These are phyloP conservation scores for Tupiocoris notatus DNA, from an alignment of 2,888 invertebrate species.

Conservation along the genomic window DNA sequence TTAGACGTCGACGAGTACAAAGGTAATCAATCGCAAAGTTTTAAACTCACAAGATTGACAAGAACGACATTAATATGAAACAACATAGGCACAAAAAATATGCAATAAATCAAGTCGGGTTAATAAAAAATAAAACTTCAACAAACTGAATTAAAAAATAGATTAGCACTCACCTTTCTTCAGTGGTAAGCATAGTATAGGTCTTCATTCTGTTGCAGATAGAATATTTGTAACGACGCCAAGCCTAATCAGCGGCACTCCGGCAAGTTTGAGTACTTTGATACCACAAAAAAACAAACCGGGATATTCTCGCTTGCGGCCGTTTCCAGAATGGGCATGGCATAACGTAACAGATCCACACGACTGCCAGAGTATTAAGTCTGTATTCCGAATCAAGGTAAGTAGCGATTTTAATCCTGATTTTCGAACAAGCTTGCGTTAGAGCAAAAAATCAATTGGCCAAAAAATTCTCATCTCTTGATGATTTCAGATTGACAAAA, in stretches of 20 bases:
- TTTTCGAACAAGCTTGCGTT: no score
- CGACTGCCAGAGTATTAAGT: slow-evolving; percentile 40
- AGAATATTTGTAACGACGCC: slow-evolving; percentile 43
- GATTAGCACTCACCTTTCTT: no score
- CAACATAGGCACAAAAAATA: no score
- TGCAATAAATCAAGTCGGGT: no score
- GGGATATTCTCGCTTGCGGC: slow-evolving; percentile 34
- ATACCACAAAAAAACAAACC: slow-evolving; percentile 3
- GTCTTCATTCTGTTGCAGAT: no score
- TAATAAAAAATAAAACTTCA: no score
- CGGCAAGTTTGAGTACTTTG: slow-evolving; percentile 36
- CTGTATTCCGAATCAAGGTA: slow-evolving; percentile 42
- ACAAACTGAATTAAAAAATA: no score
- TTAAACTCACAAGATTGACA: no score
- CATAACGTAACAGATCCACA: slow-evolving; percentile 35
- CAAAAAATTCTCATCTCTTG: not conserved
- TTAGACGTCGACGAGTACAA: slow-evolving; percentile 40
- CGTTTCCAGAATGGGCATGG: slow-evolving; percentile 39
- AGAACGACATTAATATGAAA: no score
- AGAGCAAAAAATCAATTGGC: not conserved
- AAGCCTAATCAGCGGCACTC: slow-evolving; percentile 38
- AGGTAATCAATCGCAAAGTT: no score
- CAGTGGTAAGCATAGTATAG: no score
- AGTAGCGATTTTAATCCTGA: no score
- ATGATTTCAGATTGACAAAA: slow-evolving; percentile 43